Percentiles rank a stretch among this genome's conserved stretches.
Conservation (phyloP, 1,140 invertebrate species). For the Maconellicoccus hirsutus region DNA sequence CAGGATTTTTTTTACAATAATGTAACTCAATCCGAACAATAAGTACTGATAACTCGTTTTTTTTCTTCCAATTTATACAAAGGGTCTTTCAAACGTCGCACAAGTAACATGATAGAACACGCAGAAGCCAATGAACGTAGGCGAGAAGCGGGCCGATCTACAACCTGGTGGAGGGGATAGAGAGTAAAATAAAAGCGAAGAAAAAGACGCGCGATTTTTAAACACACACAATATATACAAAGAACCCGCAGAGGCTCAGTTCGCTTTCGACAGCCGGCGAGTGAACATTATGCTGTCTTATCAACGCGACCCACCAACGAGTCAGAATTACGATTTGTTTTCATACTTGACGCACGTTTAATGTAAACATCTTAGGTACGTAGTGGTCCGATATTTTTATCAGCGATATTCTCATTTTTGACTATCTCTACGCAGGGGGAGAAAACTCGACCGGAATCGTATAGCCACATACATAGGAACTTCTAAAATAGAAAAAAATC, state of each 20-base stretch:
- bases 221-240: background rate
- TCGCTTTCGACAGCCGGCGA: background rate
- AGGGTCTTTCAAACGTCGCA: background rate
- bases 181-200: background rate
- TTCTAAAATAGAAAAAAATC: no score
- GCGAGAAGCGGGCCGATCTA: background rate
- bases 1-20: background rate
- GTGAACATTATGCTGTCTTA: background rate
- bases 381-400: no score
- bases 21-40: background rate
- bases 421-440: no score
- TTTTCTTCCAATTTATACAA: background rate
- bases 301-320: background rate
- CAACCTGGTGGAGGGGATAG: background rate
- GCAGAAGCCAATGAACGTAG: conserved; percentile 2
- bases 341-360: no score
- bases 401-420: no score
- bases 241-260: background rate
- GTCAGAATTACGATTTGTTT: no score
- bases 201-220: conserved; percentile 3
- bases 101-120: background rate
- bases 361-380: no score
- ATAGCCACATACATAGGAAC: no score
- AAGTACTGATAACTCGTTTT: background rate
- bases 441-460: no score